These are phyloP conservation scores for Oceanites oceanicus DNA, from an alignment of 2,113 vertebrate genomes.

Conservation along the genomic window DNA sequence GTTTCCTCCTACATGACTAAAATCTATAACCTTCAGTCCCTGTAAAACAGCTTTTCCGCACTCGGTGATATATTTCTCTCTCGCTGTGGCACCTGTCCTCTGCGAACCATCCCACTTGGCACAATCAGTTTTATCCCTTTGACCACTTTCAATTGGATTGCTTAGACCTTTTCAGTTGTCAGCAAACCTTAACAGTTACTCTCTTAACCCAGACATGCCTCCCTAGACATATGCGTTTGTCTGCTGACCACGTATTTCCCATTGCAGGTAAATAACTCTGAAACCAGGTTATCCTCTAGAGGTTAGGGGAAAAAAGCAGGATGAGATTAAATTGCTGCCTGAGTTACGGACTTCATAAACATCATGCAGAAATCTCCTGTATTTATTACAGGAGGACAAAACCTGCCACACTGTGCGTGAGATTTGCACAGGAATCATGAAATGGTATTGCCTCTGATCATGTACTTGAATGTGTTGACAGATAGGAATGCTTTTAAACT, in stretches of 20 bases:
- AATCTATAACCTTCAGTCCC: not conserved
- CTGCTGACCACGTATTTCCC: not conserved
- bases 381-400: not conserved
- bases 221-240: not conserved
- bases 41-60: not conserved
- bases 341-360: not conserved
- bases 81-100: not conserved
- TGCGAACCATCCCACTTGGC: not conserved
- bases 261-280: not conserved
- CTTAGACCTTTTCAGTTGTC: not conserved
- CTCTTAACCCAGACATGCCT: not conserved
- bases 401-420: not conserved
- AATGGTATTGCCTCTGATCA: not conserved
- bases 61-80: not conserved
- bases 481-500: constrained; percentile 1
- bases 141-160: not conserved
- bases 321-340: not conserved
- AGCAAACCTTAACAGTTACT: not conserved
- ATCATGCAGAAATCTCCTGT: not conserved
- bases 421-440: not conserved
- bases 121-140: not conserved
- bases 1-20: not conserved
- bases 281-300: not conserved
- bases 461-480: not conserved
- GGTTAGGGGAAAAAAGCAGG: not conserved